A percentile compares a stretch with the other conserved stretches of the same genome.
phyloP scores from a whole-genome alignment of 2,113 vertebrate species.

The Nothocercus julius region DNA sequence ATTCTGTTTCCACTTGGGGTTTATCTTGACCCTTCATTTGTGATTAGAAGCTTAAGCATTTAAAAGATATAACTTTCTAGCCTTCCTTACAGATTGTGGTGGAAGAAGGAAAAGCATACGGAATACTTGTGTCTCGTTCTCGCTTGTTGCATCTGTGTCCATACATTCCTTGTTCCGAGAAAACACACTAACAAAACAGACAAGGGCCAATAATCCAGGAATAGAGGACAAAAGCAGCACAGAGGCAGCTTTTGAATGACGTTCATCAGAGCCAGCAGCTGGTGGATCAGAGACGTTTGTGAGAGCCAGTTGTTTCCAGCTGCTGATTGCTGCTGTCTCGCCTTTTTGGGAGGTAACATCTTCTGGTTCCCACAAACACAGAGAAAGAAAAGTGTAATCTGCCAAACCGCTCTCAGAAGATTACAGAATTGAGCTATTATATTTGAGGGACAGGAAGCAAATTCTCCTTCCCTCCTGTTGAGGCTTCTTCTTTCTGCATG shows the following conservation, averaged over 20 bases:
- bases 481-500: not conserved
- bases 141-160: not conserved
- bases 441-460: not conserved
- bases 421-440: not conserved
- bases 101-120: not conserved
- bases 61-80: not conserved
- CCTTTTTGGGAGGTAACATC: not conserved
- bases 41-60: not conserved
- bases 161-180: not conserved
- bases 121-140: not conserved
- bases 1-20: not conserved
- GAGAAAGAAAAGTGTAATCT: not conserved
- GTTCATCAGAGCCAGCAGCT: not conserved
- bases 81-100: not conserved
- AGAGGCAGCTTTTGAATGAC: not conserved
- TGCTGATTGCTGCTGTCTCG: not conserved
- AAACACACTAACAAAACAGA: not conserved
- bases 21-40: not conserved
- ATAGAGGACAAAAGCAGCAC: not conserved
- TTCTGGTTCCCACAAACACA: slow-evolving; percentile 7
- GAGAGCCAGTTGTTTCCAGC: slow-evolving; percentile 32
- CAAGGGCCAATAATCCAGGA: not conserved
- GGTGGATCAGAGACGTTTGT: not conserved
- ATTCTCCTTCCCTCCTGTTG: not conserved
- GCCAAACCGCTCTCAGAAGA: not conserved